These are phyloP conservation scores for Athalia cordata DNA, from an alignment of 2,888 invertebrate genomes.

Conservation along the genomic window DNA sequence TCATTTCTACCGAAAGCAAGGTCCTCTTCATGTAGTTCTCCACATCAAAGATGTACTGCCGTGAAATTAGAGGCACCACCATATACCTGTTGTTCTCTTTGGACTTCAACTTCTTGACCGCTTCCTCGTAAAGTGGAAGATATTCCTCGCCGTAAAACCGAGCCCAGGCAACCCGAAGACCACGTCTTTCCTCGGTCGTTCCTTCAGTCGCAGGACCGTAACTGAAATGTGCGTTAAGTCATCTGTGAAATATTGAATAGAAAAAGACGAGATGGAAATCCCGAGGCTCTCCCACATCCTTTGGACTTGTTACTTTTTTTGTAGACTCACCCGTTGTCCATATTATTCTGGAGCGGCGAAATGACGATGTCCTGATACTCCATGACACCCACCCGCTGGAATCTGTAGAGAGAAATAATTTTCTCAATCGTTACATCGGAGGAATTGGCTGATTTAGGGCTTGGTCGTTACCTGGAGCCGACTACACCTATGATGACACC, in stretches of 20 bases:
- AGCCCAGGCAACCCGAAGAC: conserved; percentile 64
- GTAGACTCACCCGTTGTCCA: conserved; percentile 73
- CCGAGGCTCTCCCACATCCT: not conserved
- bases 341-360: conserved; percentile 75
- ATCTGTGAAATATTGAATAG: conserved; percentile 1
- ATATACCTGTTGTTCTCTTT: conserved; percentile 65
- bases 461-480: conserved; percentile 61
- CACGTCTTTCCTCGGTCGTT: conserved; percentile 58
- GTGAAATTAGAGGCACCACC: conserved; percentile 55
- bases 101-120: conserved; percentile 58
- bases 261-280: not conserved
- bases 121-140: conserved; percentile 66
- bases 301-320: not conserved
- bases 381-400: conserved; percentile 76
- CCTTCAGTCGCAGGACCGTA: conserved; percentile 61
- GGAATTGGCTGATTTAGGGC: conserved; percentile 30
- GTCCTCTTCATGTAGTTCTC: conserved; percentile 70
- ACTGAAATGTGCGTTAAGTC: conserved; percentile 50
- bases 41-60: conserved; percentile 68
- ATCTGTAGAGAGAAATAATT: conserved; percentile 62
- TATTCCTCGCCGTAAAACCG: conserved; percentile 67
- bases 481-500: conserved; percentile 75
- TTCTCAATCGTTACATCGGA: not conserved
- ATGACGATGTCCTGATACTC: conserved; percentile 79
- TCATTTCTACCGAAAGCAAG: conserved; percentile 75